Evolutionary conservation across 2,888 invertebrate genomes (phyloP), one percentile per base, ranked within the genome.

Genomic region (Mycalesis mineus): DNA sequence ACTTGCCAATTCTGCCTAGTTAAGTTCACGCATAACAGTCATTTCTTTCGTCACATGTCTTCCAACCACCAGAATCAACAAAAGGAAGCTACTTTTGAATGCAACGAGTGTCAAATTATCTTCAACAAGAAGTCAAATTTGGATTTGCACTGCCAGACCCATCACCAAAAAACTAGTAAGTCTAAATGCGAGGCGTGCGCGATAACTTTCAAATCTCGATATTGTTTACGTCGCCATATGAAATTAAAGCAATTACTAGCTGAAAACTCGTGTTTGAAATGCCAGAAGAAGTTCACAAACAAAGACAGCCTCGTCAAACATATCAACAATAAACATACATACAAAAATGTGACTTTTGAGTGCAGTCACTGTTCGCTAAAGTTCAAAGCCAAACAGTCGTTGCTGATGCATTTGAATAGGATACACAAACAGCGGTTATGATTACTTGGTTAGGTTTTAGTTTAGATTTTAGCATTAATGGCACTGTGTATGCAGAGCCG

Each of bases 21-120:
- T 1, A 89, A 86, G 63, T 89, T 89, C 59, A 78, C 88, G 0
- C 86, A 87, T 39, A 89, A 88, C 69, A 87, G 82, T 53, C 84
- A 86, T 6, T 88, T 80, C 64, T 88, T 88, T 54, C 85, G 87
- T 63, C 88, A 89, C 68, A 88, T 89, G 88, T 81, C 80, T 58
- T 75, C 88, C 0, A 88, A 88, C 55, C 88, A 89, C 66, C 80
- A 84, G 58, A 28, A 71, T 0, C 84, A 88, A 65, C 87, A 88
- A 58, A 74, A 77, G 39, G 67, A 81, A 33, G 87, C 84, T 0
- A 84, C 80, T 0, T 88, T 73, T 55, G 77, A 87, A 49, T 89
- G 89, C 56, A 80, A 88, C 55, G 84, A 88, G 0, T 89, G 89
- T 60, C 82, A 84, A 44, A 75, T 86, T 0, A 78, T 87, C 1